These are phyloP conservation scores for Stegodyphus mimosarum DNA, from an alignment of 1,140 invertebrate genomes.

Conservation along the genomic window DNA sequence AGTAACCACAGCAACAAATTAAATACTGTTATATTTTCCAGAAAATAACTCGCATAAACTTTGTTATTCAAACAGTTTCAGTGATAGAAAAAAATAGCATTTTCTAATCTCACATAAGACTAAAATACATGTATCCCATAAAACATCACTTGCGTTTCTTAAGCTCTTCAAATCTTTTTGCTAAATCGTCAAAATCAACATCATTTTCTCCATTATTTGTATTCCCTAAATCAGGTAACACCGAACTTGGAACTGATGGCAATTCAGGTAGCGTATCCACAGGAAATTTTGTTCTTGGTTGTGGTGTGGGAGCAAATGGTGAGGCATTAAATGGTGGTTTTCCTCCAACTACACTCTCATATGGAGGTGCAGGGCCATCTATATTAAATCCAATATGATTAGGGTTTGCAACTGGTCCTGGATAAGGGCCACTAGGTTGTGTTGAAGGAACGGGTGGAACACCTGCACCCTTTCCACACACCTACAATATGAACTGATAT, in stretches of 20 bases:
- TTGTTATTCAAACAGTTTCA: too few species aligned
- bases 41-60: too few species aligned
- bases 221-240: constrained; percentile 69
- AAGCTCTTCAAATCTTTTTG: constrained; percentile 90
- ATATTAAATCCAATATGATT: constrained; percentile 47
- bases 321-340: constrained; percentile 1
- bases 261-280: constrained; percentile 58
- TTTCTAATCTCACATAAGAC: too few species aligned
- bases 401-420: constrained; percentile 22
- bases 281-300: constrained; percentile 36
- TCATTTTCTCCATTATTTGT: constrained; percentile 74
- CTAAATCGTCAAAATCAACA: constrained; percentile 95
- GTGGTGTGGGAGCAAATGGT: not conserved
- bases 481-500: not conserved
- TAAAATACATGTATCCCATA: not conserved
- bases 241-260: constrained; percentile 69
- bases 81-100: too few species aligned
- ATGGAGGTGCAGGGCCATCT: constrained; percentile 59
- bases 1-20: too few species aligned
- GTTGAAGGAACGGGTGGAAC: constrained; percentile 37
- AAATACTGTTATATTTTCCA: too few species aligned
- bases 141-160: constrained; percentile 85
- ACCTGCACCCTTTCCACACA: constrained; percentile 8
- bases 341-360: constrained; percentile 59
- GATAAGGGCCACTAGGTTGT: constrained; percentile 51